A percentile compares a stretch with the other conserved stretches of the same genome.
Conservation (phyloP, 23 tunicate species). For the Trididemnum nubilum region DNA sequence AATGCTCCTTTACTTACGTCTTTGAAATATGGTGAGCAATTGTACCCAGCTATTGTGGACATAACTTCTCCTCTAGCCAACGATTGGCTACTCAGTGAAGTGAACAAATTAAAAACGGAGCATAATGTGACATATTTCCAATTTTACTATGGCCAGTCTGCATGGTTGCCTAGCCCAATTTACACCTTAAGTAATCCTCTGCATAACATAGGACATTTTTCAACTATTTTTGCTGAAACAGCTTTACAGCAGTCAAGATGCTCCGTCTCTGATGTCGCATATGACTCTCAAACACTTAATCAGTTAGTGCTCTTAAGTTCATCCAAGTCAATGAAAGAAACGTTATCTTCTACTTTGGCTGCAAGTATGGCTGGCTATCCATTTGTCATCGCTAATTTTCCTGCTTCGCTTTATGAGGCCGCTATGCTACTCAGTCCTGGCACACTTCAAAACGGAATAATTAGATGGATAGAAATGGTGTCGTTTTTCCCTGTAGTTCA, state of each 20-base stretch:
- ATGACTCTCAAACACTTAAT: constrained; percentile 42
- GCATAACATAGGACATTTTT: constrained; percentile 53
- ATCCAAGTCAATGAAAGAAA: constrained; percentile 24
- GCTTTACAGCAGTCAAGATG: constrained; percentile 33
- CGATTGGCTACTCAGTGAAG: constrained; percentile 34
- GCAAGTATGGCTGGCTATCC: constrained; percentile 77
- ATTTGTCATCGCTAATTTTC: constrained; percentile 60
- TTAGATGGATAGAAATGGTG: constrained; percentile 63
- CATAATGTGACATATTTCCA: constrained; percentile 31
- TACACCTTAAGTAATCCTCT: constrained; percentile 27
- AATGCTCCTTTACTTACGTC: constrained; percentile 44
- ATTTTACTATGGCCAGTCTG: constrained; percentile 56
- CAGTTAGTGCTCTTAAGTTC: constrained; percentile 64
- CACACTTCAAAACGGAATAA: constrained; percentile 28
- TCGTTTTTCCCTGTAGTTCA: constrained; percentile 77
- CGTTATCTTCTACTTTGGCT: constrained; percentile 47
- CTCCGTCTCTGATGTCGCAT: constrained; percentile 71
- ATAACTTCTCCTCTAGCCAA: constrained; percentile 37
- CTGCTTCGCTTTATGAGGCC: constrained; percentile 40
- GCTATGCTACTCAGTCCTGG: constrained; percentile 14
- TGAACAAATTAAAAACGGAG: not conserved
- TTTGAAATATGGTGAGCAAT: not conserved
- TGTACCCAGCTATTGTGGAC: constrained; percentile 60
- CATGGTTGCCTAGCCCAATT: constrained; percentile 52
- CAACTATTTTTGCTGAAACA: constrained; percentile 51